phyloP scores from a whole-genome alignment of 2,797 vertebrate genomes.

The Potorous gilbertii region DNA sequence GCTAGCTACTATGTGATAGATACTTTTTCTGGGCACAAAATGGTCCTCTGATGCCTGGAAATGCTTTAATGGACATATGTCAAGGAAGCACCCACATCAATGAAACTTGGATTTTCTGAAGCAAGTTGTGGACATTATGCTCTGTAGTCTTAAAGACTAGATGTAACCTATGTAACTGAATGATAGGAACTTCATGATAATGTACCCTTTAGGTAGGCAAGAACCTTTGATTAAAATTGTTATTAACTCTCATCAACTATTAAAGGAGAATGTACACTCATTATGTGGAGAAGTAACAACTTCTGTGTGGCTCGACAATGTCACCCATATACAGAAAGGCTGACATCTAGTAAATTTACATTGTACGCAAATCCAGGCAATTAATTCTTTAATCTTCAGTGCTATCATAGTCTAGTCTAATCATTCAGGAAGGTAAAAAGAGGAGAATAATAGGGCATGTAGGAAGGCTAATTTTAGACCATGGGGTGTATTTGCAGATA shows the following conservation, averaged over 20 bases:
- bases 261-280: background rate
- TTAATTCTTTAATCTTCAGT: background rate
- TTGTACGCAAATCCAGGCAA: background rate
- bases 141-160: constrained; percentile 16
- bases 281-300: background rate
- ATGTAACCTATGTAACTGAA: constrained; percentile 22
- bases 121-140: background rate
- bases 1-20: background rate
- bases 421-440: background rate
- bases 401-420: background rate
- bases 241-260: background rate
- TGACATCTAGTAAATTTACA: background rate
- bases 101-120: background rate
- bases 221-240: background rate
- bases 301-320: constrained; percentile 8
- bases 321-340: background rate
- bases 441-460: background rate
- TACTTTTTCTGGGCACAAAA: background rate
- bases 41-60: background rate
- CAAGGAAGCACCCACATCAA: background rate
- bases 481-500: background rate
- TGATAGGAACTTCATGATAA: background rate
- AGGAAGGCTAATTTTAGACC: constrained; percentile 7
- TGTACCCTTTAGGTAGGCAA: background rate
- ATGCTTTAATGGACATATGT: background rate